These are phyloP conservation scores for Mesembrinibis cayennensis DNA, from an alignment of 2,113 vertebrate species.

Conservation along the genomic window DNA sequence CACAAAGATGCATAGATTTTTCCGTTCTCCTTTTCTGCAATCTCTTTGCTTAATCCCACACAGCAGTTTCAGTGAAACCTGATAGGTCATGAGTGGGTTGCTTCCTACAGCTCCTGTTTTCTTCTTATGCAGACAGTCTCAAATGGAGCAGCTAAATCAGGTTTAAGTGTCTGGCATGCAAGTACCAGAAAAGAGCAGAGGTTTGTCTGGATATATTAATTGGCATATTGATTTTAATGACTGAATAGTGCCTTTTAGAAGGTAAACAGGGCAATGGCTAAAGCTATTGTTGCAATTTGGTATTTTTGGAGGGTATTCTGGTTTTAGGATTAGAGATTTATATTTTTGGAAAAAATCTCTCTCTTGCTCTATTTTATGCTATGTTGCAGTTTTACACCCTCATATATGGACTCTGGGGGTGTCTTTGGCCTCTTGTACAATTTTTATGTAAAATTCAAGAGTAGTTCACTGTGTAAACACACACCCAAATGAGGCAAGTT, in stretches of 20 bases:
- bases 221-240: neutral
- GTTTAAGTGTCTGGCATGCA: slow-evolving; percentile 10
- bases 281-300: neutral
- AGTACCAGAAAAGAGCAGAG: neutral
- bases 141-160: slow-evolving; percentile 27
- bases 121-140: slow-evolving; percentile 40
- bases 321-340: neutral
- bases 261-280: neutral
- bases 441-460: neutral
- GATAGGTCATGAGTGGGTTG: slow-evolving; percentile 22
- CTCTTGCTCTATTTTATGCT: neutral
- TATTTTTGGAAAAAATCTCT: neutral
- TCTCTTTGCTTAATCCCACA: slow-evolving; percentile 7
- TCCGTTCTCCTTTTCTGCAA: slow-evolving; percentile 20
- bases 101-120: slow-evolving; percentile 33
- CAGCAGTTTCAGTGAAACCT: slow-evolving; percentile 40
- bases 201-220: neutral
- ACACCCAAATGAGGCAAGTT: neutral
- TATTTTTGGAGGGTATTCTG: neutral
- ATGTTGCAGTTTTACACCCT: neutral
- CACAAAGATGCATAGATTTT: slow-evolving; percentile 48
- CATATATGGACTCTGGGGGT: neutral
- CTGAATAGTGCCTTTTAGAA: neutral
- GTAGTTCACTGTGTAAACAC: neutral
- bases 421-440: neutral